These are phyloP conservation scores for Reticulitermes speratus DNA, from an alignment of 1,140 invertebrate genomes.

Conservation along the genomic window DNA sequence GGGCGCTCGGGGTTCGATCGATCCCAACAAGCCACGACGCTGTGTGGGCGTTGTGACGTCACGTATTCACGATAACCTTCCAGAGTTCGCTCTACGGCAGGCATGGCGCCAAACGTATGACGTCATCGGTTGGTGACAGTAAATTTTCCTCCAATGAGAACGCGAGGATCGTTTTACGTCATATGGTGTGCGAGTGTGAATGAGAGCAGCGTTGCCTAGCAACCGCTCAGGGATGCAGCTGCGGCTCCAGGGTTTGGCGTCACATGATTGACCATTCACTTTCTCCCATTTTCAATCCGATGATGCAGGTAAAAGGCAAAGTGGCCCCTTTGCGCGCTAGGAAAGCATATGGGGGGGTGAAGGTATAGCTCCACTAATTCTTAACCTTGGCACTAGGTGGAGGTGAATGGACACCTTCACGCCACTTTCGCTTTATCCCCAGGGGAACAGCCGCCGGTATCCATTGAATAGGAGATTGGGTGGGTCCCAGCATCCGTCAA, in stretches of 20 bases:
- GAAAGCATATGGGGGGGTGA: too few species aligned
- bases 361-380: too few species aligned
- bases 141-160: conserved; percentile 2
- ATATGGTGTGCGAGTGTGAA: conserved; percentile 13
- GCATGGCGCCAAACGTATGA: conserved; percentile 29
- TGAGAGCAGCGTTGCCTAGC: neutral
- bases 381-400: too few species aligned
- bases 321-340: too few species aligned
- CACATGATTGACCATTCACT: neutral
- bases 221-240: neutral
- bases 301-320: too few species aligned
- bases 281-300: too few species aligned
- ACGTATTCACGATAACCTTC: neutral
- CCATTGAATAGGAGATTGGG: too few species aligned
- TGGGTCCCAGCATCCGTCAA: too few species aligned
- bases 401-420: too few species aligned
- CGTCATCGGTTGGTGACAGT: conserved; percentile 25
- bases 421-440: too few species aligned
- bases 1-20: neutral
- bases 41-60: conserved; percentile 29
- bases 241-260: neutral
- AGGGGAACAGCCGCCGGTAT: too few species aligned
- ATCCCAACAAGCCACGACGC: neutral
- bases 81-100: neutral
- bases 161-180: conserved; percentile 25